A percentile compares a stretch with the other conserved stretches of the same genome.
These are phyloP conservation scores for Sarcophilus harrisii DNA, from an alignment of 2,797 vertebrate species.

Conservation along the genomic window DNA sequence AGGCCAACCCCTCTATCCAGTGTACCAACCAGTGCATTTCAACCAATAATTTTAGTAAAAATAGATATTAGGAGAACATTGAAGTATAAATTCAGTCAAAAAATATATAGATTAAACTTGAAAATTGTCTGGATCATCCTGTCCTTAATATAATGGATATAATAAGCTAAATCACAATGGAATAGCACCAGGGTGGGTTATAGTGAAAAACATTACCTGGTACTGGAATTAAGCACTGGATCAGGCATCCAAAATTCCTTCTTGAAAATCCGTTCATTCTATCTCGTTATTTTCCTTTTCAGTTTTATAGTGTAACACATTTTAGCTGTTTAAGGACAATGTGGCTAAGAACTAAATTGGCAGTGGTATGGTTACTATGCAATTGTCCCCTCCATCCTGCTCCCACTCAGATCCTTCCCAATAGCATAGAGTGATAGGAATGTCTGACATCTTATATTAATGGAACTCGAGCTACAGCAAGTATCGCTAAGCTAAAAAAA, in stretches of 20 bases:
- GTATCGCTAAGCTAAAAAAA: background rate
- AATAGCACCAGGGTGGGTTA: background rate
- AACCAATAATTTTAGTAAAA: background rate
- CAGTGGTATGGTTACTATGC: background rate
- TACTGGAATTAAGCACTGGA: conserved; percentile 36
- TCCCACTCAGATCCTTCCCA: background rate
- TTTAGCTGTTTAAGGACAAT: background rate
- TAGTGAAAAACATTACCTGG: background rate
- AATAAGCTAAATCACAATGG: background rate
- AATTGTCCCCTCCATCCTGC: background rate
- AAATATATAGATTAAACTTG: background rate
- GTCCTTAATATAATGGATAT: background rate
- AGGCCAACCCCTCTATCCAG: background rate
- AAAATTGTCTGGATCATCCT: background rate
- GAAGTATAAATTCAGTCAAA: background rate
- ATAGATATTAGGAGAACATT: background rate
- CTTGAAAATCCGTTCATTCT: background rate
- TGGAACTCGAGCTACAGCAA: background rate
- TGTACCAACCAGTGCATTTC: background rate
- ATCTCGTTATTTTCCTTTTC: conserved; percentile 29
- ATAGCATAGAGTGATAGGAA: background rate
- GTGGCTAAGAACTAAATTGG: background rate
- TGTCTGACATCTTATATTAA: background rate
- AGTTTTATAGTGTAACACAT: background rate
- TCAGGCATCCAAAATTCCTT: background rate